Evolutionary conservation across 2,797 vertebrate species (phyloP).

Genomic region (Anas bahamensis): DNA sequence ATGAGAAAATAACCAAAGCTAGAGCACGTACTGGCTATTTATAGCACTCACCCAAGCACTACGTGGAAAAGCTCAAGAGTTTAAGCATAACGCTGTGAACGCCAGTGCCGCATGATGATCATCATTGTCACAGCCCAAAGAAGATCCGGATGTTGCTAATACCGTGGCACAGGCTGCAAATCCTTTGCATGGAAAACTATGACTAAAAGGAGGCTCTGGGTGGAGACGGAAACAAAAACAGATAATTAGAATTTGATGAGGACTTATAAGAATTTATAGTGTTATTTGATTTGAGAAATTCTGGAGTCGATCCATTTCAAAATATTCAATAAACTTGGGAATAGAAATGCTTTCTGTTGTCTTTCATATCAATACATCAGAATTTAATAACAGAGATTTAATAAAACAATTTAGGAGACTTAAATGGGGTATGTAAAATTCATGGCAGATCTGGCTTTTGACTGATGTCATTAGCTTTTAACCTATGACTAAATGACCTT

Average conservation of each 20-base stretch:
- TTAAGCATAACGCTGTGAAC: not conserved
- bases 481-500: slow-evolving; percentile 24
- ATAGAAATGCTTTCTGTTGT: not conserved
- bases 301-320: not conserved
- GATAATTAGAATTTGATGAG: not conserved
- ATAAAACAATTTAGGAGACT: not conserved
- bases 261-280: not conserved
- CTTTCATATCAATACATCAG: not conserved
- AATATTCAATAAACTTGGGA: slow-evolving; percentile 2
- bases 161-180: not conserved
- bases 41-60: not conserved
- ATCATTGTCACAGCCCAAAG: not conserved
- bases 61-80: not conserved
- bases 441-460: not conserved
- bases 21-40: not conserved
- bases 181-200: not conserved
- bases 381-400: slow-evolving; percentile 8
- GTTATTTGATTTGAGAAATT: not conserved
- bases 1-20: not conserved
- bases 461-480: slow-evolving; percentile 30
- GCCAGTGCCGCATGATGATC: not conserved
- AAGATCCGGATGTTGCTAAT: not conserved
- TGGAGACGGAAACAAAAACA: not conserved
- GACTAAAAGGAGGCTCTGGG: not conserved
- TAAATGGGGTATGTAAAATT: slow-evolving; percentile 11